These are phyloP conservation scores for Vulpes lagopus DNA, from an alignment of 2,113 vertebrate species.

Conservation along the genomic window DNA sequence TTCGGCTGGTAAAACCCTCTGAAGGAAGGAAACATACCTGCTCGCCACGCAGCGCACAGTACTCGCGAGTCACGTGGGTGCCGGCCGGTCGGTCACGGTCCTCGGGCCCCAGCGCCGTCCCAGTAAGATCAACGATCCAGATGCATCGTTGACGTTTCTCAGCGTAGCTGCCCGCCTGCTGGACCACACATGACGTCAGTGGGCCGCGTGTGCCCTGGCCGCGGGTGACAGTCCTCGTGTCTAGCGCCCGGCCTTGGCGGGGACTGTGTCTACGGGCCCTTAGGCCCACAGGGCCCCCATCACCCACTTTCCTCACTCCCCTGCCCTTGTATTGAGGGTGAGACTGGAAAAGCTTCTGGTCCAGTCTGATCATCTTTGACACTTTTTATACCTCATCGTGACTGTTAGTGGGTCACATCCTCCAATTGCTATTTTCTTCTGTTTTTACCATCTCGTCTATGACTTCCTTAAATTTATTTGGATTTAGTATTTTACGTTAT, in stretches of 20 bases:
- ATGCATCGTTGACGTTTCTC: neutral
- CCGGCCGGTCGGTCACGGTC: fast-evolving
- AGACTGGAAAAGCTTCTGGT: too few species aligned
- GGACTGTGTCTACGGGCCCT: neutral
- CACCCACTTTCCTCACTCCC: fast-evolving
- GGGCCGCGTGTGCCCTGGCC: fast-evolving
- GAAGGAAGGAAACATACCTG: neutral
- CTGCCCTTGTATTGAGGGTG: too few species aligned
- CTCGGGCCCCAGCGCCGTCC: neutral
- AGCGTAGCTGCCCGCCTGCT: neutral
- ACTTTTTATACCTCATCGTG: fast-evolving
- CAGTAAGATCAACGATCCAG: neutral
- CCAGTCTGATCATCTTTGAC: too few species aligned
- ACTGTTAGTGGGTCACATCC: fast-evolving
- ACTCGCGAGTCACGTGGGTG: too few species aligned
- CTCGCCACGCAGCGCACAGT: neutral
- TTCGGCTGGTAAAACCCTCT: neutral
- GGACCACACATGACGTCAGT: fast-evolving
- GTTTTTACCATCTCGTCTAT: fast-evolving
- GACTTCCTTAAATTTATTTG: neutral
- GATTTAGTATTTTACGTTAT: neutral
- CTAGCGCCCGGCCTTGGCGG: neutral
- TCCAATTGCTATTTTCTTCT: neutral
- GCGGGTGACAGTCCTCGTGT: neutral
- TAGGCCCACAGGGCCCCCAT: neutral